Base-by-base conservation (phyloP, 2,113 vertebrate genomes). In the Psammodynastes pulverulentus region DNA sequence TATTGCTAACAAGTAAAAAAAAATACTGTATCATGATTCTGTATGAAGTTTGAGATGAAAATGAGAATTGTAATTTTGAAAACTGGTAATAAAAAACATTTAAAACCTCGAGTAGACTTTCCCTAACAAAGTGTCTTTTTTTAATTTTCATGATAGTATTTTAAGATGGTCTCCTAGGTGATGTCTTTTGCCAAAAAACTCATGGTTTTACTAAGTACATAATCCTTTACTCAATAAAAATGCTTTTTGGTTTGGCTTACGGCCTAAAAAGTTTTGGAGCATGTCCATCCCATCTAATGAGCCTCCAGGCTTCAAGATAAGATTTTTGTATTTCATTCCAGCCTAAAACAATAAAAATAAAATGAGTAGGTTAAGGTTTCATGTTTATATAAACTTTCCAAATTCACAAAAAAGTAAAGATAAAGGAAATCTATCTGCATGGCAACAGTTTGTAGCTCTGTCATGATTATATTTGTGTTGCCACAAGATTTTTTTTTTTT, bases 161-260 rank as follows among this genome's bases (percentile, higher is more conserved):
- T 94, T 84, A 88, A 95, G 93, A 45, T 62, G 93, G 89, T 92
- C 94, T 95, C 58, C 90, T 94, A 95, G 96, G 87, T 91, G 87
- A 84, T 0, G 86, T 90, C 58, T 10, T 9, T 93, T 94, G 91
- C 92, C 90, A 96, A 96, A 93, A 88, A 88, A 92, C 90, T 43
- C 26, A 53, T 26, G n/a, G 93, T 90, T 96, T 96, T 93, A 98
- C 0, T 96, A 88, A 96, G 95, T 91, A 54, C 5, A 86, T 84
- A 99, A 97, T 94, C 99, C 99, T 96, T 99, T 99, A 97, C 98
- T 98, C 94, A 98, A 93, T 19, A 99, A 98, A 95, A 99, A 99
- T 34, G 98, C 98, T 58, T 98, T 98, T 95, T 99, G 98, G 90
- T 96, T 97, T 49, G 99, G 99, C 93, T 97, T 98, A 93, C 98